These are phyloP conservation scores for Salvelinus alpinus DNA, from an alignment of 2,113 vertebrate species.

Conservation along the genomic window DNA sequence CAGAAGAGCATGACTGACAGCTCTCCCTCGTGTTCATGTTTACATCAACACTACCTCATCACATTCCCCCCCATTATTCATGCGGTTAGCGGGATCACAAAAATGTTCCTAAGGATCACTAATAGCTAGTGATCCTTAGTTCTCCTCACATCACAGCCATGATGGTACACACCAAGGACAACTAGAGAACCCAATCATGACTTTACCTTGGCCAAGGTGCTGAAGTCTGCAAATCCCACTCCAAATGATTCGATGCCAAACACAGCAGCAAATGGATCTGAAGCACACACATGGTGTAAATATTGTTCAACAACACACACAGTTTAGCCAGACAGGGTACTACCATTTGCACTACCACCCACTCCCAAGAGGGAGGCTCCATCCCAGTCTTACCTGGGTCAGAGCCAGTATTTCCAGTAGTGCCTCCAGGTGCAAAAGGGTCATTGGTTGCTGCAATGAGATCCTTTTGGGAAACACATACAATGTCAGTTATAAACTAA, in stretches of 20 bases:
- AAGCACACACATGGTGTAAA: constrained; percentile 19
- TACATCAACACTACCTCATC: no score
- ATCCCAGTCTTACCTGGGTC: constrained; percentile 80
- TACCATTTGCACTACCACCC: constrained; percentile 18
- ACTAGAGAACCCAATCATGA: neutral
- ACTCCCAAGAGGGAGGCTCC: constrained; percentile 48
- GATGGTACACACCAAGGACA: no score
- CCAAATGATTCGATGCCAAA: constrained; percentile 92
- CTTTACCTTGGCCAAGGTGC: constrained; percentile 87
- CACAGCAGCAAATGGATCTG: constrained; percentile 90
- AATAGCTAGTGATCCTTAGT: no score
- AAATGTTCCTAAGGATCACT: no score
- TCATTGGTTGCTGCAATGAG: constrained; percentile 79
- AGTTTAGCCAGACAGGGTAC: neutral
- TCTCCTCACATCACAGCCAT: no score
- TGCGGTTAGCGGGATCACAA: no score
- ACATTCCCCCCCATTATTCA: no score
- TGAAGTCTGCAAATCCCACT: constrained; percentile 94
- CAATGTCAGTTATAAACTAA: neutral
- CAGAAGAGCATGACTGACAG: no score
- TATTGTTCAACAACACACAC: neutral
- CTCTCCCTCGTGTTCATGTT: no score
- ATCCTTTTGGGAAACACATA: constrained; percentile 78
- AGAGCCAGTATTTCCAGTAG: constrained; percentile 76
- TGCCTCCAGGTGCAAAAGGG: constrained; percentile 96